Conservation (phyloP, 2,113 vertebrate species). For the Hypanus sabinus region DNA sequence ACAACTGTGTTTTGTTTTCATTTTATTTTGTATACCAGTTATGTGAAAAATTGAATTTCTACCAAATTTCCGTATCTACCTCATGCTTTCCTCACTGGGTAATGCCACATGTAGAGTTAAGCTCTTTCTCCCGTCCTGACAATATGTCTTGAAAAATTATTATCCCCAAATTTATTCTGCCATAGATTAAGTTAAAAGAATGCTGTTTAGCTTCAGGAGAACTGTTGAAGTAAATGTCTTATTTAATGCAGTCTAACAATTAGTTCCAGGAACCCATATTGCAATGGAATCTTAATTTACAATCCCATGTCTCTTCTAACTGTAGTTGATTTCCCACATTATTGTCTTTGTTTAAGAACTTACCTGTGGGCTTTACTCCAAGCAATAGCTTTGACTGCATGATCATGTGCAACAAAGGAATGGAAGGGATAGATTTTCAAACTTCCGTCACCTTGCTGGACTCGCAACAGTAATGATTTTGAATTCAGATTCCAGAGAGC, state of each 20-base stretch:
- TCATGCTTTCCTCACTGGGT: neutral
- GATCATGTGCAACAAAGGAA: slow-evolving; percentile 77
- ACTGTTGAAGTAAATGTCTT: neutral
- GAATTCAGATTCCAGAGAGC: slow-evolving; percentile 82
- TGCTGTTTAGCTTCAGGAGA: neutral
- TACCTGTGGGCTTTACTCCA: slow-evolving; percentile 80
- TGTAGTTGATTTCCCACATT: neutral
- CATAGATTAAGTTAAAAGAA: neutral
- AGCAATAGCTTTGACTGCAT: slow-evolving; percentile 67
- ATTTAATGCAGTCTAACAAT: neutral
- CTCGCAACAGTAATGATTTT: slow-evolving; percentile 68
- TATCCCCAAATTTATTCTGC: neutral
- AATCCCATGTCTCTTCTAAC: neutral
- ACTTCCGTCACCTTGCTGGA: slow-evolving; percentile 58
- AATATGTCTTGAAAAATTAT: neutral
- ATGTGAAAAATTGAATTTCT: neutral
- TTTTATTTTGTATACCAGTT: neutral
- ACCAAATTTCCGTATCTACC: neutral
- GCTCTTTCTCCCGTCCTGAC: neutral
- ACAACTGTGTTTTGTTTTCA: neutral
- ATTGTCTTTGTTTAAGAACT: neutral
- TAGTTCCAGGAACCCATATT: neutral
- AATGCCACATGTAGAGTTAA: neutral
- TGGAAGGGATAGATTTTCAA: slow-evolving; percentile 74
- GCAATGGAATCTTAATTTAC: neutral